These are phyloP conservation scores for Choristoneura rosaceana DNA, from an alignment of 2,888 invertebrate species.

Conservation along the genomic window DNA sequence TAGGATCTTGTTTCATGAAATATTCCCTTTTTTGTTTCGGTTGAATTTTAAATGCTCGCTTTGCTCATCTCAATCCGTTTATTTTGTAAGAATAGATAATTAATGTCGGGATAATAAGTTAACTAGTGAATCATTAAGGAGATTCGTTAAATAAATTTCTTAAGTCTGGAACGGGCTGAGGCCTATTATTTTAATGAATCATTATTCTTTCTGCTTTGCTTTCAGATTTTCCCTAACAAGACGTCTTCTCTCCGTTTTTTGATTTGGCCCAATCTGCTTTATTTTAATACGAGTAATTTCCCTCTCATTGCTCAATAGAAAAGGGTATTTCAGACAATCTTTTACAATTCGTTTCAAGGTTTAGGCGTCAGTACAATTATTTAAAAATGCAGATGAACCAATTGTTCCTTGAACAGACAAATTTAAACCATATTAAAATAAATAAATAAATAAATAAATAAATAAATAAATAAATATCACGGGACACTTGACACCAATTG, in stretches of 20 bases:
- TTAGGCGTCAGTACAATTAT: neutral
- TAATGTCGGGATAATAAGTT: slow-evolving; percentile 59
- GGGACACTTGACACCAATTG: too few relatives aligned
- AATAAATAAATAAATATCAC: too few relatives aligned
- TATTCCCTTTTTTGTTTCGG: slow-evolving; percentile 35
- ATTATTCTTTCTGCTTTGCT: slow-evolving; percentile 36
- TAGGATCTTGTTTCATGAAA: slow-evolving; percentile 21
- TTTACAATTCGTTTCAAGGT: neutral
- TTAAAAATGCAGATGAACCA: too few relatives aligned
- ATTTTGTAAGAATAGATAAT: slow-evolving; percentile 51
- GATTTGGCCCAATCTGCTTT: slow-evolving; percentile 12
- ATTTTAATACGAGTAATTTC: slow-evolving; percentile 9
- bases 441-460: too few relatives aligned
- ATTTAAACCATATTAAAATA: too few relatives aligned
- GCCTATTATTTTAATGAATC: slow-evolving; percentile 51
- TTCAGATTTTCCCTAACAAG: slow-evolving; percentile 22
- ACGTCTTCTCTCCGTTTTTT: slow-evolving; percentile 17
- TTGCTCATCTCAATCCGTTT: slow-evolving; percentile 31
- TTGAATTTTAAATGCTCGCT: slow-evolving; percentile 38
- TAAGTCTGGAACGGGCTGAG: slow-evolving; percentile 49
- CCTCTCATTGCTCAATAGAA: neutral
- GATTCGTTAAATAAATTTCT: slow-evolving; percentile 56
- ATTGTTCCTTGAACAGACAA: too few relatives aligned
- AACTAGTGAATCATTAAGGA: slow-evolving; percentile 56
- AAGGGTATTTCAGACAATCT: neutral